phyloP scores from a whole-genome alignment of 2,888 invertebrate species.

The Amblyteles armatorius region DNA sequence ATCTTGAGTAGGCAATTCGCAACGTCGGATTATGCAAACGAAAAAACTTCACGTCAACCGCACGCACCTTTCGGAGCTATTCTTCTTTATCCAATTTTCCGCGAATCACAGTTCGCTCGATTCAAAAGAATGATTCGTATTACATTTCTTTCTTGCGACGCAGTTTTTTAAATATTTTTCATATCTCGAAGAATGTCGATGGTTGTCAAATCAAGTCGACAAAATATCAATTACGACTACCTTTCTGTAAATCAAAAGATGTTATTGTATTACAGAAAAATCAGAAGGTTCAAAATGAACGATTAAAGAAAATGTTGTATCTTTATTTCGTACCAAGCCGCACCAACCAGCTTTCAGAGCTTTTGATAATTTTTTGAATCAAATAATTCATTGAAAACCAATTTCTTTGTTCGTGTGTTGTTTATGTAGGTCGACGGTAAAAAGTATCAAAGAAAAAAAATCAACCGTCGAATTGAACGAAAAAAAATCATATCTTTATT shows the following conservation, averaged over 20 bases:
- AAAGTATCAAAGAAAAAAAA: too few species aligned
- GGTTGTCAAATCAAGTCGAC: too few species aligned
- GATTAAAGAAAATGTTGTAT: too few species aligned
- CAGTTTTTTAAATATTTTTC: background rate
- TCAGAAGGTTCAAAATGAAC: too few species aligned
- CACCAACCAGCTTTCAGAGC: too few species aligned
- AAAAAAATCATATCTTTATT: background rate
- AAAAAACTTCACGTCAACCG: slow-evolving; percentile 29
- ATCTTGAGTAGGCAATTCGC: slow-evolving; percentile 33
- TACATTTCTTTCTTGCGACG: background rate
- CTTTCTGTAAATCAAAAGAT: background rate
- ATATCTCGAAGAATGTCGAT: background rate
- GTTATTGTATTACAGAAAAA: background rate
- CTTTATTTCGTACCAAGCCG: too few species aligned
- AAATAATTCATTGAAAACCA: too few species aligned
- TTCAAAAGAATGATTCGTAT: background rate
- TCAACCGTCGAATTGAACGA: background rate
- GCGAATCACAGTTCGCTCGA: background rate
- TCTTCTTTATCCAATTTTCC: slow-evolving; percentile 19
- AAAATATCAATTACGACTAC: too few species aligned
- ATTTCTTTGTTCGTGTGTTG: too few species aligned
- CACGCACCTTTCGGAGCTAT: slow-evolving; percentile 14
- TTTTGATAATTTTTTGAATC: too few species aligned
- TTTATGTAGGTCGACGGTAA: too few species aligned
- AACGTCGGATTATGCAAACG: slow-evolving; percentile 40